Conservation (phyloP, 2,797 vertebrate species). For the Megaceryle alcyon region DNA sequence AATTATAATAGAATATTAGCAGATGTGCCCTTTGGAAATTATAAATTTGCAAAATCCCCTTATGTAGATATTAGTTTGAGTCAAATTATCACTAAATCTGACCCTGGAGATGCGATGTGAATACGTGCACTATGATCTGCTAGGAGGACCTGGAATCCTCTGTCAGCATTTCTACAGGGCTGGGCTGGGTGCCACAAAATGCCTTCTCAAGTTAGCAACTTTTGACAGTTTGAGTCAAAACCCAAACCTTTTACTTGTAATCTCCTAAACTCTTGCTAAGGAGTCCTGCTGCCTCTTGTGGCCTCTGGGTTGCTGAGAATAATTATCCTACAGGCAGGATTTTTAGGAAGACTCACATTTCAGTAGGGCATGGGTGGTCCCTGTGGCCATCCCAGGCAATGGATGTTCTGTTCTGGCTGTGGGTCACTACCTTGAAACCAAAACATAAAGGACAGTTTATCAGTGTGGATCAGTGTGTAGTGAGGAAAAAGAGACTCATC, state of each 20-base stretch:
- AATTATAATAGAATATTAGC: conserved; percentile 76
- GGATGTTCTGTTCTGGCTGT: not conserved
- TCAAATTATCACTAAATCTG: conserved; percentile 71
- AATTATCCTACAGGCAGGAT: not conserved
- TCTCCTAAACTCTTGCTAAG: not conserved
- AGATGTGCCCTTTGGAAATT: conserved; percentile 77
- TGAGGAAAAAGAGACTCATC: not conserved
- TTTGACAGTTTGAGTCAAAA: not conserved
- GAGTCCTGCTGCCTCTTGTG: not conserved
- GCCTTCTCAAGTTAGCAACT: not conserved
- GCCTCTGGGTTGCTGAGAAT: not conserved
- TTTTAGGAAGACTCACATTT: conserved; percentile 20
- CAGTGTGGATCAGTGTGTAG: not conserved
- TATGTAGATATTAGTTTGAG: conserved; percentile 69
- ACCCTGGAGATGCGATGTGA: conserved; percentile 59
- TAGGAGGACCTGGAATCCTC: conserved; percentile 6
- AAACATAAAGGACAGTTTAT: not conserved
- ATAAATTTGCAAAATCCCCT: conserved; percentile 75
- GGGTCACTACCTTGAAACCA: not conserved
- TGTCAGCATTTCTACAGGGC: not conserved
- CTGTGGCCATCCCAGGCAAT: not conserved
- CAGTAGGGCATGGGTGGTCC: not conserved
- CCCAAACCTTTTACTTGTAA: not conserved
- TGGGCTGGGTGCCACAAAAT: not conserved
- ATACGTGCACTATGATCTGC: not conserved